Evolutionary conservation across 30 jellyfish, hydroid and myxozoan species (phyloP).

Genomic region (Clytia hemisphaerica): DNA sequence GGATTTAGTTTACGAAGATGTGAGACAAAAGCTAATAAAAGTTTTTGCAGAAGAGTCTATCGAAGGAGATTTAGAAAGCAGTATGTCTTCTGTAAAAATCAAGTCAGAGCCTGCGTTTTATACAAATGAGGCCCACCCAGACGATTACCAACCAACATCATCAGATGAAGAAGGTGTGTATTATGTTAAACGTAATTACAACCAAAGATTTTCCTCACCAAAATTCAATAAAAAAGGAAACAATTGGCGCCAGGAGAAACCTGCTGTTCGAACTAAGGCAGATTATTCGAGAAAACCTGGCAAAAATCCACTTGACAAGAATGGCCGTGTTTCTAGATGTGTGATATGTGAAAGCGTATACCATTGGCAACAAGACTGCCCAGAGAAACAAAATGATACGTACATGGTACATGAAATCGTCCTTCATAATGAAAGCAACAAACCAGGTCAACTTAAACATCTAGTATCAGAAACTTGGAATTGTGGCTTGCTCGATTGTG

Average conservation of each 20-base stretch:
- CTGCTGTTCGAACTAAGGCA: too few species aligned
- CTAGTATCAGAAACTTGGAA: conserved; percentile 14
- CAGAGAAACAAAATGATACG: conserved; percentile 16
- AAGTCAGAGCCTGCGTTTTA: conserved; percentile 1
- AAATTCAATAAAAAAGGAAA: too few species aligned
- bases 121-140: too few species aligned
- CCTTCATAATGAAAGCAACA: background rate
- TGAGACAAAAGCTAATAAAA: conserved; percentile 23
- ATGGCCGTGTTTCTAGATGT: conserved; percentile 37
- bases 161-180: too few species aligned
- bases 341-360: conserved; percentile 29
- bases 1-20: conserved; percentile 1
- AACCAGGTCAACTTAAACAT: too few species aligned
- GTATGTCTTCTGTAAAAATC: background rate
- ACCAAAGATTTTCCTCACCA: too few species aligned
- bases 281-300: too few species aligned
- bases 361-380: conserved; percentile 40
- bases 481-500: conserved; percentile 14
- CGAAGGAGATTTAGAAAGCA: background rate
- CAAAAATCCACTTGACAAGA: conserved; percentile 19
- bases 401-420: background rate
- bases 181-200: too few species aligned
- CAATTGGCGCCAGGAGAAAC: too few species aligned
- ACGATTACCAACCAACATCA: too few species aligned
- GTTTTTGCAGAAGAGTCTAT: conserved; percentile 11